These are phyloP conservation scores for Pheosia tremula DNA, from an alignment of 2,888 invertebrate species.

Conservation along the genomic window DNA sequence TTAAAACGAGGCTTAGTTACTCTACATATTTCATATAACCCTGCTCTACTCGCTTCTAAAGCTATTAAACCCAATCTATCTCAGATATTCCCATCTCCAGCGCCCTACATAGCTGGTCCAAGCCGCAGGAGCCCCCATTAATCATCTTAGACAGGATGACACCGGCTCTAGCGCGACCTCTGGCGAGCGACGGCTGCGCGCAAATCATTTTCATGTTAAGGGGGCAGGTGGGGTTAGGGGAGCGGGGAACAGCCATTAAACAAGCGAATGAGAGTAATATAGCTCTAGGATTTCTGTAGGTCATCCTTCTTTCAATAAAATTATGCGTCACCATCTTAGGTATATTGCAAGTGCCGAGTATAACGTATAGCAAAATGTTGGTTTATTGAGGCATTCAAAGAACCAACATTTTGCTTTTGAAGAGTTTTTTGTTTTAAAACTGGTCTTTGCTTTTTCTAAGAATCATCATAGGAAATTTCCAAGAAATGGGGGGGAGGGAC, in stretches of 20 bases:
- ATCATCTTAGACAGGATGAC: constrained; percentile 4
- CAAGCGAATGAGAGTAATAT: not conserved
- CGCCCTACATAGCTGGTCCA: not conserved
- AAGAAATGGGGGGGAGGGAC: too few relatives aligned
- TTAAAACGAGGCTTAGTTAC: too few relatives aligned
- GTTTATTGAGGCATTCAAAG: too few relatives aligned
- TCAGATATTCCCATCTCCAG: not conserved
- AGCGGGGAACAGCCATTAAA: not conserved
- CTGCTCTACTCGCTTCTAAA: not conserved
- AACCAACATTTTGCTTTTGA: too few relatives aligned
- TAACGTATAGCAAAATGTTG: too few relatives aligned
- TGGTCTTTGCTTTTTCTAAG: too few relatives aligned
- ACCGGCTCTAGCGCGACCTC: constrained; percentile 1
- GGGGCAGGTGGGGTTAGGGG: not conserved
- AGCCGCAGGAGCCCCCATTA: constrained; percentile 1
- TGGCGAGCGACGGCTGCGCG: not conserved
- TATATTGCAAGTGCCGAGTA: too few relatives aligned
- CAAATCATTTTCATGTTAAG: constrained; percentile 4
- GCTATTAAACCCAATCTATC: not conserved
- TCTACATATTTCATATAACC: not conserved
- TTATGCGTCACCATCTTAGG: too few relatives aligned
- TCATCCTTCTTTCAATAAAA: too few relatives aligned
- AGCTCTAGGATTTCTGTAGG: not conserved
- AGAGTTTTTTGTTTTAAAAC: too few relatives aligned
- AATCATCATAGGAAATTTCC: too few relatives aligned